A percentile compares a stretch with the other conserved stretches of the same genome.
Conservation (phyloP, 2,113 vertebrate genomes). For the Labeo rohita region DNA sequence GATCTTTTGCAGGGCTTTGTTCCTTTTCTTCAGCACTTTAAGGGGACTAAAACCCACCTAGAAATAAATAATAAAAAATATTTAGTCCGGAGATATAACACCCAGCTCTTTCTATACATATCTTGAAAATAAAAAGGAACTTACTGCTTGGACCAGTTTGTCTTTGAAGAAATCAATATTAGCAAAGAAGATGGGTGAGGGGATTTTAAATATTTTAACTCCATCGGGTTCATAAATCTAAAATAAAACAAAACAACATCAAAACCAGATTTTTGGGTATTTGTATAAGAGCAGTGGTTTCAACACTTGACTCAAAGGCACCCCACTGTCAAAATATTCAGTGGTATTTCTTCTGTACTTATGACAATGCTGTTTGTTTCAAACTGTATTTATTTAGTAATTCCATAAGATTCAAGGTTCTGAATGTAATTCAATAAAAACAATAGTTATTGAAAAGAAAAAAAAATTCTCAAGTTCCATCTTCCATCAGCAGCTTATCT, state of each 20-base stretch:
- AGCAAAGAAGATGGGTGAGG: constrained; percentile 93
- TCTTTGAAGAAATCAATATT: constrained; percentile 88
- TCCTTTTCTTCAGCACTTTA: constrained; percentile 88
- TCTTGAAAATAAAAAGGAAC: constrained; percentile 55
- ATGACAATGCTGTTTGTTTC: too few relatives aligned
- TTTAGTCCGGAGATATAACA: not conserved
- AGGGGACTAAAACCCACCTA: constrained; percentile 89
- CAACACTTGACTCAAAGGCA: not conserved
- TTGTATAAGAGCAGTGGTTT: not conserved
- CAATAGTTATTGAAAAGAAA: too few relatives aligned
- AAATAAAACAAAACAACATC: constrained; percentile 42
- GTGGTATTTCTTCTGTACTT: too few relatives aligned
- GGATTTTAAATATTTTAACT: constrained; percentile 92
- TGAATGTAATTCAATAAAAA: too few relatives aligned
- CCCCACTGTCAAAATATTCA: not conserved
- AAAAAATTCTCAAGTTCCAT: not conserved
- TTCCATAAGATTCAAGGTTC: too few relatives aligned
- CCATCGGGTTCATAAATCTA: constrained; percentile 89
- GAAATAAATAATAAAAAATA: constrained; percentile 32
- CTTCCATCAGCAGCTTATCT: not conserved
- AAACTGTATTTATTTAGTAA: too few relatives aligned
- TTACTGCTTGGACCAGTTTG: constrained; percentile 87
- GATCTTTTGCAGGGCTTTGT: constrained; percentile 89
- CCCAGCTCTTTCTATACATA: not conserved
- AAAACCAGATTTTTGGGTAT: too few relatives aligned